Evolutionary conservation across 35 echinoderm and acorn worm species (phyloP).

Genomic region (Anneissia japonica): DNA sequence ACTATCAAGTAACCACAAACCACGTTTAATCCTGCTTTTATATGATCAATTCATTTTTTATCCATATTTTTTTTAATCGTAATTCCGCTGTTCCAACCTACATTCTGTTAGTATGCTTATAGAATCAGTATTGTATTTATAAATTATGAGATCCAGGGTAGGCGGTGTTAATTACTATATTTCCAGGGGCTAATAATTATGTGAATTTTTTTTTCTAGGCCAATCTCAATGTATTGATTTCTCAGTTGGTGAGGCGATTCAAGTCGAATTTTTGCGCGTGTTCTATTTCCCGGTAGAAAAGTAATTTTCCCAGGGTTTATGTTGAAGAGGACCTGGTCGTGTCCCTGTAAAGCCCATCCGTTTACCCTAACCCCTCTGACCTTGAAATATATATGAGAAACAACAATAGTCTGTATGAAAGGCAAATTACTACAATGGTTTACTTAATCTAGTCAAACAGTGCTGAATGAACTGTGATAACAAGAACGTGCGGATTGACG

Average conservation of each 20-base stretch:
- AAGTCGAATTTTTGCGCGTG: no score
- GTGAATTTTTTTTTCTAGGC: no score
- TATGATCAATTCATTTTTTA: background rate
- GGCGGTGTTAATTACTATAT: background rate
- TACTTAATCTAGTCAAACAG: background rate
- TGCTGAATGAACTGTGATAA: background rate
- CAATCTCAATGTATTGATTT: no score
- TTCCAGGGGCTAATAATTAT: background rate
- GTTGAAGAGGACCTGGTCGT: no score
- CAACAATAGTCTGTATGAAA: background rate
- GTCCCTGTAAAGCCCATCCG: no score
- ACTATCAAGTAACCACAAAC: background rate
- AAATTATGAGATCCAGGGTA: background rate
- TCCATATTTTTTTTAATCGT: background rate
- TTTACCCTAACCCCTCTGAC: background rate
- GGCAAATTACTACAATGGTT: background rate
- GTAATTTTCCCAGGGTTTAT: background rate
- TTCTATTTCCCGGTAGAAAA: background rate
- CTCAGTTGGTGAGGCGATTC: no score
- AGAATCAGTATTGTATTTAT: background rate
- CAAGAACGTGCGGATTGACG: background rate
- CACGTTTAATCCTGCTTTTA: background rate
- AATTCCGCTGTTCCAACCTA: background rate
- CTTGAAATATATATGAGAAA: background rate
- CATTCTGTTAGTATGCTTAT: background rate